Conservation (phyloP, 2,113 vertebrate genomes). For the Chloropsis hardwickii region DNA sequence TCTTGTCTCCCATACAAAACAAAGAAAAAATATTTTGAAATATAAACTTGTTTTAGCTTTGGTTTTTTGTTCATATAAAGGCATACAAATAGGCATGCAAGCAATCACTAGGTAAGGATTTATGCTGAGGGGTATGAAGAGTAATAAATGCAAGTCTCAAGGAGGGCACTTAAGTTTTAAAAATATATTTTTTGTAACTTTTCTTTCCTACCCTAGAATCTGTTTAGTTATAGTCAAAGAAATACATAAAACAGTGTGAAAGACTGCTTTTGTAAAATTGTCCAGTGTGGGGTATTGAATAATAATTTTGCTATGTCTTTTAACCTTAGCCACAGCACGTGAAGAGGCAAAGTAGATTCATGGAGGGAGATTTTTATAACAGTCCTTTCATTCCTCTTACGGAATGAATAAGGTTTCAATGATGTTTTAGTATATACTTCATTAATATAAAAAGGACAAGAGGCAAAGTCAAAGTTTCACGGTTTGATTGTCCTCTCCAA, state of each 20-base stretch:
- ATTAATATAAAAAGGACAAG: not conserved
- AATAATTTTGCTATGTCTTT: not conserved
- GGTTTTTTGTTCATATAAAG: not conserved
- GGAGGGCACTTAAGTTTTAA: not conserved
- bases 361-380: not conserved
- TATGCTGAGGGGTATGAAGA: not conserved
- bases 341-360: not conserved
- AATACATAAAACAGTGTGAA: not conserved
- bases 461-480: not conserved
- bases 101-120: not conserved
- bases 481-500: not conserved
- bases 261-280: not conserved
- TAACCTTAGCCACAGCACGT: not conserved
- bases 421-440: not conserved
- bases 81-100: not conserved
- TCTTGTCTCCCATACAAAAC: not conserved
- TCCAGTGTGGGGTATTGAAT: not conserved
- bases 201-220: not conserved
- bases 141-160: not conserved
- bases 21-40: not conserved
- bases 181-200: not conserved
- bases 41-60: not conserved
- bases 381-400: not conserved
- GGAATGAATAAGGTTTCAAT: not conserved
- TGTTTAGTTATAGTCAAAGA: not conserved